Evolutionary conservation across 1,140 invertebrate genomes (phyloP), one percentile per base, ranked within the genome.

Genomic region (Belonocnema kinseyi): DNA sequence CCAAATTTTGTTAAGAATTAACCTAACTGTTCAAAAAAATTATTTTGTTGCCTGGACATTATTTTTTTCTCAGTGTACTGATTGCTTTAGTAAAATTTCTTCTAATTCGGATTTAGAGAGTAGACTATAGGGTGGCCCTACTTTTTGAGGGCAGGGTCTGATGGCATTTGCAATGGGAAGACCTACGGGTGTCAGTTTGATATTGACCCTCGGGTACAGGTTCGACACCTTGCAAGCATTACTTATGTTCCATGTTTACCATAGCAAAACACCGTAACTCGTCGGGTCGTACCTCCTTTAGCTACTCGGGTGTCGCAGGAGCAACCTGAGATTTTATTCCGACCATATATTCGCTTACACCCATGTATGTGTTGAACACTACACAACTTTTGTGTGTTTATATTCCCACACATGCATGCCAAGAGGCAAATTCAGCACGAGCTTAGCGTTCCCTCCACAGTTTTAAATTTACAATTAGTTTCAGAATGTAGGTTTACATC

Each of bases 211-310:
- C 33, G 61, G 33, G 26, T 40, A 40, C 61, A 26, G 40, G 61
- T 66, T 66, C 26, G 61, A 66, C 61, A 66, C 61, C 61, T 40
- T 66, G 40, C 61, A 66, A 40, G 61, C 61, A 66, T 66, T 66
- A 66, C 61, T 66, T 66, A 40, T 66, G 61, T 66, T 66, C 61
- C 61, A 17, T 54, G 53, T 54, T 54, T 54, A 54, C n/a, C 53
- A 66, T 66, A 21, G 14, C 61, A 66, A 33, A 66, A 66, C 26
- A 66, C 21, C 11, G 14, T 66, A 33, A 33, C 26, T 33, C 26
- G 26, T 33, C 26, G 26, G 26, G 26, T 66, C 33, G 61, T 4
- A 16, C 61, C 61, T 40, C 13, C 61, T 66, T 40, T 26, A 21
- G 13, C 61, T 66, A 66, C 61, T 66, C 61, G 61, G 61, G 14